Conservation (phyloP, 1,140 invertebrate genomes). For the Aphis gossypii region DNA sequence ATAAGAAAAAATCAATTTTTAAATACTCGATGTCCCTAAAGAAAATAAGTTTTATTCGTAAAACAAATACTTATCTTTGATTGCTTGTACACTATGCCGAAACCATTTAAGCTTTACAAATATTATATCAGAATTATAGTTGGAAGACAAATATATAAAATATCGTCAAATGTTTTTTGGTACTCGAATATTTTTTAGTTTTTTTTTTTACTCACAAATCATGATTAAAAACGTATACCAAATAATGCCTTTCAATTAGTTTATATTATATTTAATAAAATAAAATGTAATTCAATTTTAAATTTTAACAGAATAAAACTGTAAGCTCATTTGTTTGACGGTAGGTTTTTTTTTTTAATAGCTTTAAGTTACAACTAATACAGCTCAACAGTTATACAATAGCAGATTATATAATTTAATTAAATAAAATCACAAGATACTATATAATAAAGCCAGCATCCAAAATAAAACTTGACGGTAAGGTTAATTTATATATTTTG, state of each 20-base stretch:
- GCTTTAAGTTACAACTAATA: no score
- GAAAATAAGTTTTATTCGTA: background rate
- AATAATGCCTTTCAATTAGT: background rate
- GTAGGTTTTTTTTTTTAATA: background rate
- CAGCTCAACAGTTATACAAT: no score
- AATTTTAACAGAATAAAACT: background rate
- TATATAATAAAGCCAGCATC: no score
- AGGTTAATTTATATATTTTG: background rate
- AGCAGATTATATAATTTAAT: no score
- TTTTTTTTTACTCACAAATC: background rate
- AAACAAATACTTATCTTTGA: background rate
- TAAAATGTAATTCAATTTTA: background rate
- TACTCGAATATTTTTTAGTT: background rate
- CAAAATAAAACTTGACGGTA: no score
- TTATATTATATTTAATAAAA: background rate
- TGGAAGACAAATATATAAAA: background rate
- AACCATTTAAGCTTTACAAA: background rate
- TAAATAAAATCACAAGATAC: no score
- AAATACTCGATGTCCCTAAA: background rate
- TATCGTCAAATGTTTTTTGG: background rate
- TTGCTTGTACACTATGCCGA: background rate
- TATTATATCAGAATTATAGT: background rate
- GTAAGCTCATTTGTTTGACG: background rate
- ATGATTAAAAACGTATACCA: background rate
- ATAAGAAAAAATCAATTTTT: background rate